These are phyloP conservation scores for Spatula versicolor DNA, from an alignment of 2,797 vertebrate genomes.

Conservation along the genomic window DNA sequence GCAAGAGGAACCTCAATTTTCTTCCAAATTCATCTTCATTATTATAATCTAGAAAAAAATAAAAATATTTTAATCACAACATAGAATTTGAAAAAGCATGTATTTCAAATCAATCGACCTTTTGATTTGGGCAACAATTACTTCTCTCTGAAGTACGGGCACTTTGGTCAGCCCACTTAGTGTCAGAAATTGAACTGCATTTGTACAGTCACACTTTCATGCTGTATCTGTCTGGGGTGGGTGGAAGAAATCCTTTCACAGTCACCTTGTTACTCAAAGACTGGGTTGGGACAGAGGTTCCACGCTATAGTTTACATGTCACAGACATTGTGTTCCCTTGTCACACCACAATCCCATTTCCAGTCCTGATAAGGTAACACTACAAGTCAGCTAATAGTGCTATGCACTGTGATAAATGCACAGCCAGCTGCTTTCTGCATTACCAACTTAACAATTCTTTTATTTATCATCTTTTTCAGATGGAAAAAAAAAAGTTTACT, in stretches of 20 bases:
- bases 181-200: background rate
- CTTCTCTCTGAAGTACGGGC: background rate
- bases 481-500: background rate
- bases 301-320: background rate
- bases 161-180: background rate
- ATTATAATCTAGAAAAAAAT: slow-evolving; percentile 87
- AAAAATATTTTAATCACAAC: slow-evolving; percentile 43
- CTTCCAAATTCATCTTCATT: slow-evolving; percentile 93
- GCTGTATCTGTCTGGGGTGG: background rate
- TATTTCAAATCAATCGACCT: background rate
- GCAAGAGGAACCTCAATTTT: slow-evolving; percentile 94
- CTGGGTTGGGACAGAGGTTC: background rate
- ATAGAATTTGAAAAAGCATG: background rate
- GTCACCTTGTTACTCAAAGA: background rate
- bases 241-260: background rate
- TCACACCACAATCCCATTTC: background rate
- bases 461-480: background rate
- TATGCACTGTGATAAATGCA: too few species aligned
- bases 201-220: background rate
- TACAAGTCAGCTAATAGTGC: too few species aligned
- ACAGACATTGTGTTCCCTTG: background rate
- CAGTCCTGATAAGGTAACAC: background rate
- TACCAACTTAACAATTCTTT: background rate
- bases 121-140: background rate
- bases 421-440: background rate